Evolutionary conservation across 2,888 invertebrate species (phyloP).

Genomic region (Gasteruption jaculator): DNA sequence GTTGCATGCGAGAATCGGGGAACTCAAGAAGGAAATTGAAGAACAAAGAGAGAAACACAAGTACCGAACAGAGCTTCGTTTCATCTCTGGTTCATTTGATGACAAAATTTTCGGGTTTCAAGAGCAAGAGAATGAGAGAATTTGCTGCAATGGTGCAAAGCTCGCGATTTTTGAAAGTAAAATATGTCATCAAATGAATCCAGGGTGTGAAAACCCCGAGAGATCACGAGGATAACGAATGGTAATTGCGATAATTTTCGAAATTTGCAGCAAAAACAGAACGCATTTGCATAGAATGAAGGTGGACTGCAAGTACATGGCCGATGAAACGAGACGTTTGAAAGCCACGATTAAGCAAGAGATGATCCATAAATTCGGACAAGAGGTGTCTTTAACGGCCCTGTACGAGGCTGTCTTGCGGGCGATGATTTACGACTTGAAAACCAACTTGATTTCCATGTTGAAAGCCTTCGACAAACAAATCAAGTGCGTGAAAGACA

Average conservation of each 20-base stretch:
- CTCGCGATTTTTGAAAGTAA: too few species aligned
- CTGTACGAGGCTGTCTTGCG: constrained; percentile 58
- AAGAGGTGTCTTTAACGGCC: constrained; percentile 54
- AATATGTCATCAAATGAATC: too few species aligned
- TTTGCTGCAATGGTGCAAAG: too few species aligned
- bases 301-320: constrained; percentile 66
- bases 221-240: too few species aligned
- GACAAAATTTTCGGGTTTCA: too few species aligned
- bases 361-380: constrained; percentile 59
- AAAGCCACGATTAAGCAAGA: constrained; percentile 55
- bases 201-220: too few species aligned
- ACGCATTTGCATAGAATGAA: constrained; percentile 68
- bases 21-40: constrained; percentile 63
- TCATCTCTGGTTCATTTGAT: too few species aligned
- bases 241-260: too few species aligned
- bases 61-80: too few species aligned
- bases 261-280: constrained; percentile 61
- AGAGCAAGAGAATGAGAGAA: too few species aligned
- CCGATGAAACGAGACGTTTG: constrained; percentile 56
- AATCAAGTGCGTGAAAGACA: constrained; percentile 45
- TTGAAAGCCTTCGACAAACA: constrained; percentile 51
- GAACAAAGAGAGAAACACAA: constrained; percentile 61
- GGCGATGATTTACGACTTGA: constrained; percentile 56
- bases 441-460: constrained; percentile 53
- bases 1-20: constrained; percentile 61